Evolutionary conservation across 2,113 vertebrate genomes (phyloP).

Genomic region (Piprites chloris): DNA sequence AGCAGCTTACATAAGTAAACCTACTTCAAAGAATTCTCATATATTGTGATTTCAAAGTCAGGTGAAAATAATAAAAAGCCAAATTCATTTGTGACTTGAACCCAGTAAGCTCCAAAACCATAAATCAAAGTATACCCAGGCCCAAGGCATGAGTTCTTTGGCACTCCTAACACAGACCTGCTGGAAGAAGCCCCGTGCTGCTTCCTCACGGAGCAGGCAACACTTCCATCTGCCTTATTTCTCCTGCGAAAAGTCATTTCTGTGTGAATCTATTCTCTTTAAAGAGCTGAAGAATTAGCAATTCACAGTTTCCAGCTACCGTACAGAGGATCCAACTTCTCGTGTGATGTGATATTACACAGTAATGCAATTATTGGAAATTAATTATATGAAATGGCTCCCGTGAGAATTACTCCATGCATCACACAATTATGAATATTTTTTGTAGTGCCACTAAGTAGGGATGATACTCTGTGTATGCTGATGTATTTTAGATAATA

Average conservation of each 20-base stretch:
- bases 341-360: background rate
- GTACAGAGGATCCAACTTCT: background rate
- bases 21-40: background rate
- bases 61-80: background rate
- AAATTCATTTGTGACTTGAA: background rate
- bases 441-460: background rate
- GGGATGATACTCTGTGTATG: background rate
- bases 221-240: background rate
- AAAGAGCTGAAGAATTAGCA: background rate
- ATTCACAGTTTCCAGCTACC: background rate
- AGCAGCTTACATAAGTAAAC: background rate
- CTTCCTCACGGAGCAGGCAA: background rate
- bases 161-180: background rate
- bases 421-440: constrained; percentile 19
- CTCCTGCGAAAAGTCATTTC: background rate
- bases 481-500: background rate
- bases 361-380: constrained; percentile 20
- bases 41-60: background rate
- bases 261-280: background rate
- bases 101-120: background rate
- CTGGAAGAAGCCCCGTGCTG: background rate
- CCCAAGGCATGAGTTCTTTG: background rate
- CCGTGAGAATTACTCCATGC: background rate
- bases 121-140: background rate
- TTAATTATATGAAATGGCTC: constrained; percentile 19